A percentile compares a stretch with the other conserved stretches of the same genome.
Evolutionary conservation across 2,888 invertebrate genomes (phyloP).

Genomic region (Antheraea yamamai): DNA sequence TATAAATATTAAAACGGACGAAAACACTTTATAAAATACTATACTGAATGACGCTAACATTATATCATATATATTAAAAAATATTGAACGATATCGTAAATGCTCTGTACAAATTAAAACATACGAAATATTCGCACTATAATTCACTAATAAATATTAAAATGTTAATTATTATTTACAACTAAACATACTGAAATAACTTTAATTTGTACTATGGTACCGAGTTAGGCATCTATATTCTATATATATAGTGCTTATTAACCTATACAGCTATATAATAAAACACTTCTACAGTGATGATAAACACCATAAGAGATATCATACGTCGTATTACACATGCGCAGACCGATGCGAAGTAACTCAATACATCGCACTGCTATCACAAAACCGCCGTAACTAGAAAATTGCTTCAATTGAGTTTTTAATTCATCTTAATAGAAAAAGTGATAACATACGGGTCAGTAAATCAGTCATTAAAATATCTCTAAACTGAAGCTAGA

Average conservation of each 20-base stretch:
- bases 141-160: not conserved
- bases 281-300: not conserved
- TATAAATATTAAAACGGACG: not conserved
- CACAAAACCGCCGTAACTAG: too few relatives aligned
- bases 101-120: not conserved
- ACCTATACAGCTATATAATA: not conserved
- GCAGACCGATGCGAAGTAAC: too few relatives aligned
- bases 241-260: not conserved
- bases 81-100: not conserved
- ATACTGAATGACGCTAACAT: not conserved
- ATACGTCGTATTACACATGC: too few relatives aligned
- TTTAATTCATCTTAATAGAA: too few relatives aligned
- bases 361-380: too few relatives aligned
- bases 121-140: not conserved
- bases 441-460: too few relatives aligned
- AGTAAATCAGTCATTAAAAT: too few relatives aligned
- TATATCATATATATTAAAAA: not conserved
- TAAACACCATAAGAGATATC: too few relatives aligned
- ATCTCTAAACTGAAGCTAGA: too few relatives aligned
- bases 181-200: not conserved
- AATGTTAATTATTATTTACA: not conserved
- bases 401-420: too few relatives aligned
- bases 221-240: not conserved
- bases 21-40: not conserved
- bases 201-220: not conserved